Base-by-base conservation (phyloP, 1,140 invertebrate species). In the Drosophila busckii region DNA sequence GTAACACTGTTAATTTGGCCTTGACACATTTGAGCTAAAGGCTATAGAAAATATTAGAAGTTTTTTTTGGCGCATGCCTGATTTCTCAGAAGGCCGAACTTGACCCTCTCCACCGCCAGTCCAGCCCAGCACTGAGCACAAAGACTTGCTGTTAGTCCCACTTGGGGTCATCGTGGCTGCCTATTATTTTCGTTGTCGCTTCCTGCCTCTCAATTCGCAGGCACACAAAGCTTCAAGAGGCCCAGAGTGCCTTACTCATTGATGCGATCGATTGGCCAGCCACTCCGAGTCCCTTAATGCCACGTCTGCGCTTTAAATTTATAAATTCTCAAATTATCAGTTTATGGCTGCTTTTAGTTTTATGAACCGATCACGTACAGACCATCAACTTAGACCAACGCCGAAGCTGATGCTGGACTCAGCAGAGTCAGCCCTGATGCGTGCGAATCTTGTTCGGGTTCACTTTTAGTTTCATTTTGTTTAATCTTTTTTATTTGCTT, bases 291-390 rank as follows among this genome's bases (percentile, higher is more conserved):
- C 38, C 35, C 45, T 52, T 66, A 56, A 56, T 48, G 53, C 63
- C 64, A 38, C 37, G 64, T 54, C 65, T 64, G 48, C 55, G 32
- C 65, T 70, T 68, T 60, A 64, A 68, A 69, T 76, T 76, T 78
- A 80, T 78, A 73, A 73, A 80, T 73, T 73, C 69, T 78, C 75
- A 82, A 73, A 80, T 80, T 82, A 80, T 80, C 73, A 75, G 75
- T 80, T 82, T 82, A 80, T 80, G 75, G 64, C 41, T 56, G 64
- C 71, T 76, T 80, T 80, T 73, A 75, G 75, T 80, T 80, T 80
- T 80, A 80, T 80, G 75, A 80, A 82, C 73, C 75, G 69, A 80
- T 80, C 73, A 80, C 73, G 73, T 80, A 82, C 68, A 38, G 56
- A 60, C 73, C 68, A 80, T 69, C 40, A 53, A 28, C 44, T 26